Conservation (phyloP, 2,113 vertebrate genomes). For the Amazona guildingii region DNA sequence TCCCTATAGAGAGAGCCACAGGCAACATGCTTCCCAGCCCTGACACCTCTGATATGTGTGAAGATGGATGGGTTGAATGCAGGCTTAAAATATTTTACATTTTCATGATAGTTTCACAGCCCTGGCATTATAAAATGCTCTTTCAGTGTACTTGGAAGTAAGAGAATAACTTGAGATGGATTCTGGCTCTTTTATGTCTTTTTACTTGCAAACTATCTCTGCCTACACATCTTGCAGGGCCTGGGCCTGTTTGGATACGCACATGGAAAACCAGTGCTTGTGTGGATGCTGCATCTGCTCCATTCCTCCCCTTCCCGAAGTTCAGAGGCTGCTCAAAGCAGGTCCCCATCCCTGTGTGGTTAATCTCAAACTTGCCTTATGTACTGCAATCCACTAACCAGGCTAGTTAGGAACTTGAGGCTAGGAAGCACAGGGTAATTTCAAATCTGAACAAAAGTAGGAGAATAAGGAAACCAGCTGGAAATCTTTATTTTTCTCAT, state of each 20-base stretch:
- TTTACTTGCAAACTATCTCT: conserved; percentile 53
- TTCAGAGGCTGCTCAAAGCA: not conserved
- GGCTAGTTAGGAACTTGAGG: not conserved
- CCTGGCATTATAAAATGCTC: conserved; percentile 27
- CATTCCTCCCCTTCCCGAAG: not conserved
- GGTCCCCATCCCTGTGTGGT: not conserved
- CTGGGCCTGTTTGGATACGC: not conserved
- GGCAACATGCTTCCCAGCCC: conserved; percentile 26
- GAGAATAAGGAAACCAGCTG: conserved; percentile 58
- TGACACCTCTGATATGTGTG: conserved; percentile 55
- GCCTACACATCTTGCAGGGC: conserved; percentile 29
- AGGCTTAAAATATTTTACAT: conserved; percentile 53
- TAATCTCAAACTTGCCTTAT: not conserved
- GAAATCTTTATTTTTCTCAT: conserved; percentile 48
- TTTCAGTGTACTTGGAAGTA: conserved; percentile 43
- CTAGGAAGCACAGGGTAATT: not conserved
- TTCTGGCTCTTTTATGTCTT: conserved; percentile 24
- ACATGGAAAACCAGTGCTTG: fast-evolving
- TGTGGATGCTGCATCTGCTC: not conserved
- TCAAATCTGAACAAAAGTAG: conserved; percentile 35
- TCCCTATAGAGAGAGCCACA: not conserved
- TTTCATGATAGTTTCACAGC: conserved; percentile 49
- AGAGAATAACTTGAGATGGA: conserved; percentile 33
- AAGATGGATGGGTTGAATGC: conserved; percentile 44
- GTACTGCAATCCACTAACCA: not conserved